These are phyloP conservation scores for Metopia argyrocephala DNA, from an alignment of 2,888 invertebrate genomes.

Conservation along the genomic window DNA sequence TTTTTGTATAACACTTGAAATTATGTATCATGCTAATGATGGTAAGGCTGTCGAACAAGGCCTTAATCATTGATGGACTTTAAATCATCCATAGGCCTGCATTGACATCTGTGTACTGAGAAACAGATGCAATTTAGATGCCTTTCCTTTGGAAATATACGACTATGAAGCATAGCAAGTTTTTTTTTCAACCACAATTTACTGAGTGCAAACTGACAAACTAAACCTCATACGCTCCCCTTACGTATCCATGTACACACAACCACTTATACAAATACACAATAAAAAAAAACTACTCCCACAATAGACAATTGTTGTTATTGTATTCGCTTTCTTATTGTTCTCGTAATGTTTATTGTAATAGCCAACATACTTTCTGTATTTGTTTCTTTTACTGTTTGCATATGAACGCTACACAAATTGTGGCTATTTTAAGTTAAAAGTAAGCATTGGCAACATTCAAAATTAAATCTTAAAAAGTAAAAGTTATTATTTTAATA, in stretches of 20 bases:
- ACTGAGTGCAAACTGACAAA: conserved; percentile 41
- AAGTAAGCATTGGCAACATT: background rate
- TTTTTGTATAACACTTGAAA: too few species aligned
- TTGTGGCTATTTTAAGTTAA: background rate
- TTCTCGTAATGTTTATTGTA: conserved; percentile 37
- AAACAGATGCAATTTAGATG: background rate
- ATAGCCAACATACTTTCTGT: conserved; percentile 44
- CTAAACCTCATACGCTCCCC: background rate
- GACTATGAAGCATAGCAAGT: conserved; percentile 21
- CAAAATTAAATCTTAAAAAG: background rate
- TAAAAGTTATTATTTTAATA: too few species aligned
- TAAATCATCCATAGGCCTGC: background rate
- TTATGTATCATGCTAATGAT: too few species aligned
- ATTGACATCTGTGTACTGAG: background rate
- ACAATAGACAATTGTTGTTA: conserved; percentile 46
- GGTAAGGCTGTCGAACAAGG: background rate
- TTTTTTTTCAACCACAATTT: conserved; percentile 56
- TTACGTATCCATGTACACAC: conserved; percentile 12
- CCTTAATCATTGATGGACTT: background rate
- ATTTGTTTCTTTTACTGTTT: background rate
- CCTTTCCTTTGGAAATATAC: conserved; percentile 13
- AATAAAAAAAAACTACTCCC: background rate
- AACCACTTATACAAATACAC: conserved; percentile 25
- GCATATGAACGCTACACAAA: background rate
- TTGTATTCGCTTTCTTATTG: background rate